Percentiles rank a stretch among this genome's conserved stretches.
Evolutionary conservation across 2,113 vertebrate species (phyloP).

Genomic region (Callorhinus ursinus): DNA sequence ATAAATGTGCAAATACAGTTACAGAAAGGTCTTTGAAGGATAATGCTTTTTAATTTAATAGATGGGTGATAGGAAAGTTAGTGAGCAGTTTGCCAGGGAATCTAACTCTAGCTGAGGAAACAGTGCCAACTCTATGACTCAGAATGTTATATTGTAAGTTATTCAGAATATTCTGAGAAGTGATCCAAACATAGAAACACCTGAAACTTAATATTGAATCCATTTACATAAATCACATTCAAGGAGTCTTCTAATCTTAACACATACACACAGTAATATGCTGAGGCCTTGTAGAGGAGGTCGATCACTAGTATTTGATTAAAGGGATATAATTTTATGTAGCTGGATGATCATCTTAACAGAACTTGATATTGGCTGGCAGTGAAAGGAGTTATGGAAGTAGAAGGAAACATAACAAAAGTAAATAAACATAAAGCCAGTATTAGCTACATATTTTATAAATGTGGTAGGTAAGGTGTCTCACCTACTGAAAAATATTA

Average conservation of each 20-base stretch:
- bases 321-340: not conserved
- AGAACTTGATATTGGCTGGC: not conserved
- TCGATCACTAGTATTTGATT: not conserved
- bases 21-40: constrained; percentile 66
- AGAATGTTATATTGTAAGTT: constrained; percentile 31
- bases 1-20: constrained; percentile 62
- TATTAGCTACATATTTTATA: not conserved
- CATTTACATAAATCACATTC: constrained; percentile 64
- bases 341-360: not conserved
- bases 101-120: constrained; percentile 49
- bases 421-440: not conserved
- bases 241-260: constrained; percentile 13
- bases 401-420: not conserved
- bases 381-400: not conserved
- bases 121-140: not conserved
- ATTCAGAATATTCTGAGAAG: constrained; percentile 63
- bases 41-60: constrained; percentile 74
- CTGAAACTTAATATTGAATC: constrained; percentile 52
- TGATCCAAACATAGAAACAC: constrained; percentile 56
- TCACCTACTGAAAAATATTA: not conserved
- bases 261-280: not conserved
- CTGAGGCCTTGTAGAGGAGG: not conserved
- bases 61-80: constrained; percentile 53
- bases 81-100: constrained; percentile 26
- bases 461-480: not conserved